Base-by-base conservation (phyloP, 2,888 invertebrate genomes). In the Calliopum simillimum region DNA sequence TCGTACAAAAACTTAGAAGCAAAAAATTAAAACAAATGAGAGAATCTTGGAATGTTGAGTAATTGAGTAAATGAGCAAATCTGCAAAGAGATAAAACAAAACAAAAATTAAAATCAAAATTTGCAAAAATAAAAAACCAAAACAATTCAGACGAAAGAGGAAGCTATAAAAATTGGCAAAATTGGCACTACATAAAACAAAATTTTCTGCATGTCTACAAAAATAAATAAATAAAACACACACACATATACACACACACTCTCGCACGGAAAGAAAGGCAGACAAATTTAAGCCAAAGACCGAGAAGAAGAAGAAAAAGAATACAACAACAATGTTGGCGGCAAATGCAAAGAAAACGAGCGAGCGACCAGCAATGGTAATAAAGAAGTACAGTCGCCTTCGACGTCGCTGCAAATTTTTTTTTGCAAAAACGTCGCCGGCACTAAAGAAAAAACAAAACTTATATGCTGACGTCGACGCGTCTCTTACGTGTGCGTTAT, bases 331-430 rank as follows among this genome's bases (percentile, higher is more conserved):
- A n/a, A n/a, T n/a, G n/a, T n/a, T 25, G n/a, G 21, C 25, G n/a
- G 23, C 25, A n/a, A 21, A 3, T 13, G 13, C 61, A 19, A 46
- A 61, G 41, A n/a, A 64, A 11, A 11, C 49, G n/a, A 33, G 8
- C 8, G 8, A 51, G 25, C n/a, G 47, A 47, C 8, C 5, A 51
- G 25, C n/a, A 63, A 47, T 47, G 13, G 21, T 44, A 66, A 56
- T 41, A 33, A 66, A 23, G 44, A 66, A 56, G 56, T 56, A 56
- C 66, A 66, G 66, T 66, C 56, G 56, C 66, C 46, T 56, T 66
- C 25, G n/a, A 14, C 66, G 66, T 14, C 46, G 44, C 46, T 25
- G 63, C 63, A 23, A 44, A 43, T 44, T 19, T 23, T 56, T n/a
- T 25, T 4, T 14, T 23, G 6, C n/a, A 59, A 14, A 59, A 58